A percentile compares a stretch with the other conserved stretches of the same genome.
Evolutionary conservation across 2,797 vertebrate genomes (phyloP).

Genomic region (Hapalemur alaotrensis): DNA sequence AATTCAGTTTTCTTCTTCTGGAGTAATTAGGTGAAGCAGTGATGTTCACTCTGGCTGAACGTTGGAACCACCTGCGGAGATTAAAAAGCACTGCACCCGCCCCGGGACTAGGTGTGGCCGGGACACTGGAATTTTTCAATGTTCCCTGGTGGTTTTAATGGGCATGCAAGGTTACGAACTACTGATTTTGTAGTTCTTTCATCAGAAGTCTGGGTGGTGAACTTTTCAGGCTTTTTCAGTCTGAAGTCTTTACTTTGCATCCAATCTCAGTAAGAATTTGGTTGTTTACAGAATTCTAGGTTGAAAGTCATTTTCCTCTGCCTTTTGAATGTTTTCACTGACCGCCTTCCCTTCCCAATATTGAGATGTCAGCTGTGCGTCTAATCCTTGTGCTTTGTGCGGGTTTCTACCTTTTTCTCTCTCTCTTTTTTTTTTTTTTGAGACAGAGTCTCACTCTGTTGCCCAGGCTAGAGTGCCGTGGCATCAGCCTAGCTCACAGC

Average conservation of each 20-base stretch:
- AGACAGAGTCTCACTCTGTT: too few relatives aligned
- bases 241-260: background rate
- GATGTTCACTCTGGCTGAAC: background rate
- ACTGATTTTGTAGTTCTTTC: background rate
- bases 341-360: too few relatives aligned
- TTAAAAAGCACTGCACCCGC: fast-evolving
- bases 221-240: background rate
- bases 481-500: too few relatives aligned
- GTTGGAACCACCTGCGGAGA: background rate
- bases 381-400: background rate
- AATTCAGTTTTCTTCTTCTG: background rate
- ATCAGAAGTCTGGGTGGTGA: background rate
- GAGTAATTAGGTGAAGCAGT: background rate
- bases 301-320: background rate
- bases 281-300: background rate
- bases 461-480: too few relatives aligned
- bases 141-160: background rate
- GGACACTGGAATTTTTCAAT: too few relatives aligned
- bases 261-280: background rate
- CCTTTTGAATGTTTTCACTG: background rate
- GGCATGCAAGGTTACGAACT: background rate
- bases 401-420: background rate
- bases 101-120: background rate
- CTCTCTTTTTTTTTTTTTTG: too few relatives aligned
- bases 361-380: fast-evolving